phyloP scores from a whole-genome alignment of 2,888 invertebrate species.

The Netelia fuscicornis region DNA sequence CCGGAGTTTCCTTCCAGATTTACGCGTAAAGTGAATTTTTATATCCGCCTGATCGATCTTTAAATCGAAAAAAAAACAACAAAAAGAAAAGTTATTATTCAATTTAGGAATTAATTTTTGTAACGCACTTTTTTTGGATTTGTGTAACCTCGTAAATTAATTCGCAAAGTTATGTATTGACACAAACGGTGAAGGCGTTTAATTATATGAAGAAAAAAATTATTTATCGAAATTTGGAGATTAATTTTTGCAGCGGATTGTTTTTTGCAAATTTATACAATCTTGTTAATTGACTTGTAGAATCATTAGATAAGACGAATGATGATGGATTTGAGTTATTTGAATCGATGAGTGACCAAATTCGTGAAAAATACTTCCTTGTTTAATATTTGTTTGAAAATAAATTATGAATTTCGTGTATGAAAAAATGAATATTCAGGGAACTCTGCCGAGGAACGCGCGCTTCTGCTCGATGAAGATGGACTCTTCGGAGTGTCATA shows the following conservation, averaged over 20 bases:
- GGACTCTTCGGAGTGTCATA: conserved; percentile 26
- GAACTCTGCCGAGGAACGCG: conserved; percentile 59
- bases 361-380: background rate
- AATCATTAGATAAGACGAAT: no score
- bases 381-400: background rate
- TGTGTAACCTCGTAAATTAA: background rate
- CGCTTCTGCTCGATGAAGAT: conserved; percentile 56
- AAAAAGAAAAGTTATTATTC: no score
- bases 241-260: no score
- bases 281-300: no score
- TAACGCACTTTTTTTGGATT: background rate
- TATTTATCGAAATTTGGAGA: no score
- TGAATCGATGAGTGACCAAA: no score
- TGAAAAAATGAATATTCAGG: conserved; percentile 39
- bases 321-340: no score
- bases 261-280: no score
- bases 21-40: background rate
- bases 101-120: no score
- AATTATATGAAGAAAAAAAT: no score
- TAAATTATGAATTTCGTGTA: background rate
- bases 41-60: no score
- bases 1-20: background rate
- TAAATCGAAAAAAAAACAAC: no score
- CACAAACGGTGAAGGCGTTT: background rate
- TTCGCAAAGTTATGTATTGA: background rate